A percentile compares a stretch with the other conserved stretches of the same genome.
Evolutionary conservation across 2,113 vertebrate genomes (phyloP).

Genomic region (Mobula birostris): DNA sequence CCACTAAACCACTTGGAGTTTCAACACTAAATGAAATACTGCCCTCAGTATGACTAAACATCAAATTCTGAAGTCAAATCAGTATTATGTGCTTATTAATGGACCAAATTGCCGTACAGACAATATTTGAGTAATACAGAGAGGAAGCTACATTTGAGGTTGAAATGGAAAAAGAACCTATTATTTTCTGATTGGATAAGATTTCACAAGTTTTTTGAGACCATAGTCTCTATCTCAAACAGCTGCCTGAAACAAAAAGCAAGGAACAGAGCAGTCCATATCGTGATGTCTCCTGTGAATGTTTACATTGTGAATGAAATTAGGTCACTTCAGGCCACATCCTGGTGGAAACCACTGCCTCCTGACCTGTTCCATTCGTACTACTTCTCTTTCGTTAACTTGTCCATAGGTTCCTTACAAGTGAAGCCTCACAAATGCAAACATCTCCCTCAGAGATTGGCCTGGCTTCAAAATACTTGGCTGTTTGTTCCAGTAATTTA

Average conservation of each 20-base stretch:
- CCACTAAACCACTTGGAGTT: neutral
- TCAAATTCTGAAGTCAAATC: neutral
- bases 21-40: neutral
- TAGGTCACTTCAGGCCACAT: neutral
- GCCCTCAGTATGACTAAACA: neutral
- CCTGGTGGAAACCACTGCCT: neutral
- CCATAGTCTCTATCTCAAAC: neutral
- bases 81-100: neutral
- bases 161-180: neutral
- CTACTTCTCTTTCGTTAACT: neutral
- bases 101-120: neutral
- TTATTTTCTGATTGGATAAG: neutral
- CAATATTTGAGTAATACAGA: neutral
- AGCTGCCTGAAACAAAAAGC: neutral
- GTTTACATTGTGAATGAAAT: neutral
- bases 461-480: neutral
- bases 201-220: neutral
- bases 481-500: neutral
- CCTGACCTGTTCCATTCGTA: neutral
- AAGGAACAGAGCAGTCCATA: neutral
- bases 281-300: neutral
- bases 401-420: neutral
- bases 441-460: neutral
- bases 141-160: neutral
- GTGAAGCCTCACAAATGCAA: neutral